Base-by-base conservation (phyloP, 2,797 vertebrate species). In the Pangasius sanitwongsei region DNA sequence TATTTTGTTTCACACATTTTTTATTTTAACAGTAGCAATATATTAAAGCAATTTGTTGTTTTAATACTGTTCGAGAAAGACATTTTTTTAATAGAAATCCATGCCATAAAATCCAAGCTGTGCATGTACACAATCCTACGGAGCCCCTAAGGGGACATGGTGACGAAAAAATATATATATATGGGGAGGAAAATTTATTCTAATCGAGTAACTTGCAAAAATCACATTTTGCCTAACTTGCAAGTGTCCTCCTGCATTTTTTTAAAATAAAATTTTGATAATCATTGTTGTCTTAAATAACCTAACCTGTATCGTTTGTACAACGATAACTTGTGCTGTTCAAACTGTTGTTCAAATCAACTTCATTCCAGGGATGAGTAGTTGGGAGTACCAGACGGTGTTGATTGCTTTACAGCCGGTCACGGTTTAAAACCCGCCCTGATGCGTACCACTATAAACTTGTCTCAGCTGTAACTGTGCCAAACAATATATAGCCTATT, bases 391-490 rank as follows among this genome's bases (percentile, higher is more conserved):
- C 16, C 28, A 69, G 61, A 50, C 61, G 28, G 59, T 84, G 82
- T 50, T 23, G 28, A 74, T 8, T 57, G 69, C 44, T n/a, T 86
- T 59, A 15, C 85, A 74, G 53, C 53, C 53, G 44, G 55, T 61
- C 55, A 61, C 15, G 2, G 23, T 57, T 86, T 57, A 86, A 78
- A 77, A 31, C 34, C 25, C 57, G 15, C 34, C 55, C 31, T 25
- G 3, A 28, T 31, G 53, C 16, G 44, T 63, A 69, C 31, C 75
- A 69, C 53, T 18, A 25, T 53, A 81, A 53, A 69, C 83, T 6
- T 69, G 44, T 69, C 44, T 31, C 63, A 53, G n/a, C 77, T 87
- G 31, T 80, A 80, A 67, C 75, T 53, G 31, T 87, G 86, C 75
- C 86, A 87, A 41, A 41, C 20, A 67, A 80, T 81, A 81, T 53